Evolutionary conservation across 2,113 vertebrate genomes (phyloP).

Genomic region (Symphodus melops): DNA sequence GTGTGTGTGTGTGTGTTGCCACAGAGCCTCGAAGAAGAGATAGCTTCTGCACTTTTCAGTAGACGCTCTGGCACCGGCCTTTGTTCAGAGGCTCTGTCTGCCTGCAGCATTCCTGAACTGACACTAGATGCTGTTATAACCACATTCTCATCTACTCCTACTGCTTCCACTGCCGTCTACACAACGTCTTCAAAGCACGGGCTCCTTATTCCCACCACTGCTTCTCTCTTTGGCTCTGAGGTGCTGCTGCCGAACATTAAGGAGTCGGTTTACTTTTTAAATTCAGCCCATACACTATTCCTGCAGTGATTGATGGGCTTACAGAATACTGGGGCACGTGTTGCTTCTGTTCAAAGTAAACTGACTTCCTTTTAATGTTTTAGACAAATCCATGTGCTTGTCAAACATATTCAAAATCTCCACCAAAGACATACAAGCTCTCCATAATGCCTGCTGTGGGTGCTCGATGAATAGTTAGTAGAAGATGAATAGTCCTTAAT

Average conservation of each 20-base stretch:
- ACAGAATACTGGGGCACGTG: not conserved
- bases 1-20: constrained; percentile 55
- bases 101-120: constrained; percentile 77
- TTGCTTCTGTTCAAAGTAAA: constrained; percentile 23
- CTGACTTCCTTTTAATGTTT: not conserved
- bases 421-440: not conserved
- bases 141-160: constrained; percentile 44
- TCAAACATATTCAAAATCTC: not conserved
- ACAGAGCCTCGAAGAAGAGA: constrained; percentile 95
- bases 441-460: constrained; percentile 39
- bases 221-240: constrained; percentile 78
- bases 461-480: constrained; percentile 39
- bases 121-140: constrained; percentile 88
- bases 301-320: not conserved
- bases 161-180: constrained; percentile 69
- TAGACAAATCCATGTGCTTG: constrained; percentile 22
- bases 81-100: constrained; percentile 66
- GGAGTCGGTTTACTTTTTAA: constrained; percentile 32
- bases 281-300: not conserved
- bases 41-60: constrained; percentile 91
- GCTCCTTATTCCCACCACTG: constrained; percentile 77
- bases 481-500: too few relatives aligned
- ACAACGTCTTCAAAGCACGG: constrained; percentile 83
- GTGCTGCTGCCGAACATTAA: constrained; percentile 78
- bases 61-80: constrained; percentile 77